phyloP scores from a whole-genome alignment of 2,113 vertebrate genomes.

The Phalacrocorax aristotelis region DNA sequence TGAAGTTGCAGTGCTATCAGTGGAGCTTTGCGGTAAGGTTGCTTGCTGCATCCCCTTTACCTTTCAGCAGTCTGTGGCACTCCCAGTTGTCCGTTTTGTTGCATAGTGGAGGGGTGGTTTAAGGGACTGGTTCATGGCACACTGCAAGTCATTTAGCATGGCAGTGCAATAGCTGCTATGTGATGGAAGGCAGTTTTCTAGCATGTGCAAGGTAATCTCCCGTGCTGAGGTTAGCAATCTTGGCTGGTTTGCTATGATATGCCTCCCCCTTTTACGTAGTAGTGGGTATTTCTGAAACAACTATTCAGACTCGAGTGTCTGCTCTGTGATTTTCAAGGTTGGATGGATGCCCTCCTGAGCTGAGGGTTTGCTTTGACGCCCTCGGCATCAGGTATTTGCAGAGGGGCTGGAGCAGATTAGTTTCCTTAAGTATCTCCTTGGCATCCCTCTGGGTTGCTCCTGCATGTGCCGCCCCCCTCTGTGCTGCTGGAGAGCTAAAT shows the following conservation, averaged over 20 bases:
- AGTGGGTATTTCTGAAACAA: neutral
- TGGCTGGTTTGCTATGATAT: rapidly evolving
- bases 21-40: neutral
- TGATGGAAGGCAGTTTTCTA: neutral
- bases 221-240: neutral
- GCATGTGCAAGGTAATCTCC: neutral
- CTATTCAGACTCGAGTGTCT: neutral
- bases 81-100: neutral
- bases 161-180: neutral
- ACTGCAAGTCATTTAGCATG: neutral
- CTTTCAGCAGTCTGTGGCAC: neutral
- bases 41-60: neutral
- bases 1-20: rapidly evolving
- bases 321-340: neutral
- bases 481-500: neutral
- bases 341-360: neutral
- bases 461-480: neutral
- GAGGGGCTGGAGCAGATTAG: rapidly evolving
- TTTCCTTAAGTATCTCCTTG: neutral
- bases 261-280: neutral
- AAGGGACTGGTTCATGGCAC: neutral
- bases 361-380: neutral
- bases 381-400: neutral
- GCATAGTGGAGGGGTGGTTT: neutral
- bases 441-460: neutral